These are phyloP conservation scores for Flexamia atlantica DNA, from an alignment of 2,888 invertebrate genomes.

Conservation along the genomic window DNA sequence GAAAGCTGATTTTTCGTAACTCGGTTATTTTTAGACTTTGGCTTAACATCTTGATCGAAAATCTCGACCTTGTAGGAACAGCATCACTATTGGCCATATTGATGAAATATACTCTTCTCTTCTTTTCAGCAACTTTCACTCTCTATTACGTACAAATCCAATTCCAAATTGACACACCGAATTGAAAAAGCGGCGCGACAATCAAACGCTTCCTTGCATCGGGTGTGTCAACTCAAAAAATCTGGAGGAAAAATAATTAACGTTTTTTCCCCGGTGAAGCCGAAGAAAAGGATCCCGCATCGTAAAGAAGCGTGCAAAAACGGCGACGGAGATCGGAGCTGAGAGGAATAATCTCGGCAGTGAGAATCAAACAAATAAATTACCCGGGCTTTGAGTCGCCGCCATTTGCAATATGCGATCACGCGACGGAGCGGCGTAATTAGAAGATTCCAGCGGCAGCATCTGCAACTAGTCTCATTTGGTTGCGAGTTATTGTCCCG, in stretches of 20 bases:
- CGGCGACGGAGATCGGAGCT: conserved; percentile 10
- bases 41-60: too few species aligned
- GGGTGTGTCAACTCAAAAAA: conserved; percentile 34
- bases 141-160: too few species aligned
- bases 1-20: too few species aligned
- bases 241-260: conserved; percentile 45
- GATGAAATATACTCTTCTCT: too few species aligned
- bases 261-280: conserved; percentile 43
- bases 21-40: too few species aligned
- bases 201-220: conserved; percentile 13
- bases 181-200: not conserved
- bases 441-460: conserved; percentile 37
- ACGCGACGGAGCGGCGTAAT: conserved; percentile 54
- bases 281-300: conserved; percentile 45
- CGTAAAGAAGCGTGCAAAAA: conserved; percentile 53
- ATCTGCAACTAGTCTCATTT: not conserved
- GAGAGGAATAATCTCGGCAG: conserved; percentile 45
- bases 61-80: too few species aligned
- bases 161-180: too few species aligned
- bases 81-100: too few species aligned
- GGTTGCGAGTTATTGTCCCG: not conserved
- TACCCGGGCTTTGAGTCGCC: conserved; percentile 55
- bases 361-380: conserved; percentile 60
- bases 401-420: conserved; percentile 61
- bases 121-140: too few species aligned